Conservation (phyloP, 2,113 vertebrate species). For the Gallinago jamesoni region DNA sequence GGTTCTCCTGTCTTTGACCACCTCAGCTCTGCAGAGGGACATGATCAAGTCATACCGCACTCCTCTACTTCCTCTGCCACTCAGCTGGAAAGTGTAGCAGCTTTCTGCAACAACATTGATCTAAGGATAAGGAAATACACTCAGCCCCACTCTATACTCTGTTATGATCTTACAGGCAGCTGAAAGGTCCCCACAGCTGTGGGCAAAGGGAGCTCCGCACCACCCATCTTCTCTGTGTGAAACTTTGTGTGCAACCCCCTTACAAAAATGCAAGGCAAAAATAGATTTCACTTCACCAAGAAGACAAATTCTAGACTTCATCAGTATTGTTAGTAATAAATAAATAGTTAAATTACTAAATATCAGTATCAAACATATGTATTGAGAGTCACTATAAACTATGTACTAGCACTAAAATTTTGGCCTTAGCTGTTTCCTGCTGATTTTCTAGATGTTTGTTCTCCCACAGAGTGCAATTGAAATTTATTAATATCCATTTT, state of each 20-base stretch:
- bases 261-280: background rate
- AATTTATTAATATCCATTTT: background rate
- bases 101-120: background rate
- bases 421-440: background rate
- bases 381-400: background rate
- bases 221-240: background rate
- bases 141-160: background rate
- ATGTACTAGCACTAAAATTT: background rate
- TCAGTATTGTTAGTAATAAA: background rate
- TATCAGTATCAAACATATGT: background rate
- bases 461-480: background rate
- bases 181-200: background rate
- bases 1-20: background rate
- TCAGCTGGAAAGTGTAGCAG: background rate
- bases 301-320: background rate
- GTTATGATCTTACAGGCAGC: background rate
- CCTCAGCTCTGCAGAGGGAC: background rate
- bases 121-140: background rate
- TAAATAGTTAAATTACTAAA: background rate
- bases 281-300: background rate
- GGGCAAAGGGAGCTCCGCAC: background rate
- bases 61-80: background rate
- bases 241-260: background rate
- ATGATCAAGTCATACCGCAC: rapidly evolving
- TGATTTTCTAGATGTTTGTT: background rate